Percentiles rank a stretch among this genome's conserved stretches.
phyloP scores from a whole-genome alignment of 2,113 vertebrate genomes.

The Aldabrachelys gigantea region DNA sequence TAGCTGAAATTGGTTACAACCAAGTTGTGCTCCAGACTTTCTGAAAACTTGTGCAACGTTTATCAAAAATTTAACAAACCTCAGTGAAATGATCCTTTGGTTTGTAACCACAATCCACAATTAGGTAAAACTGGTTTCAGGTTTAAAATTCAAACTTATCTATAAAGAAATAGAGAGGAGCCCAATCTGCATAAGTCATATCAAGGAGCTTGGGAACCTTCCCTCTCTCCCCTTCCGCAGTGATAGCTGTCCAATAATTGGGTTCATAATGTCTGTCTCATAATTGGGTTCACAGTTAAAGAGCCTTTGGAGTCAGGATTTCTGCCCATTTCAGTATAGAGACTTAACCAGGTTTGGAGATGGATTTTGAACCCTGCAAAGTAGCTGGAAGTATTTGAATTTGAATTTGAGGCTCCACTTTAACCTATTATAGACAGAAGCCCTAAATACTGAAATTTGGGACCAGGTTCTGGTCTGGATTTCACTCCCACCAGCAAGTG shows the following conservation, averaged over 20 bases:
- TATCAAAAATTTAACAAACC: background rate
- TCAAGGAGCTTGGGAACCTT: background rate
- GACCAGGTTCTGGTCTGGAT: background rate
- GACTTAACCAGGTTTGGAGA: background rate
- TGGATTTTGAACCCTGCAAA: background rate
- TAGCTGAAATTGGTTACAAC: background rate
- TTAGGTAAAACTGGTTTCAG: background rate
- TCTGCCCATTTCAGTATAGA: background rate
- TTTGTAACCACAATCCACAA: background rate
- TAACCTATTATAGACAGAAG: background rate
- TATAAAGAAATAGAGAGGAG: background rate
- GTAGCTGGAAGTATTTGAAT: background rate
- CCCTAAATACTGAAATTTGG: background rate
- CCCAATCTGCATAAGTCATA: background rate
- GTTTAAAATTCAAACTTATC: background rate
- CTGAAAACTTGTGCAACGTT: background rate
- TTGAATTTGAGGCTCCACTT: background rate
- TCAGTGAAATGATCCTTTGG: background rate
- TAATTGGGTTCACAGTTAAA: background rate
- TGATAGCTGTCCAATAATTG: background rate
- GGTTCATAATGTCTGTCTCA: background rate
- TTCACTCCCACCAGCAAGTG: background rate
- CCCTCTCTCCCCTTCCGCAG: too few species aligned
- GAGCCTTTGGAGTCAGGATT: rapidly evolving
- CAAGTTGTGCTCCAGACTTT: background rate